Conservation (phyloP, 2,113 vertebrate species). For the Anarhynchus alexandrinus region DNA sequence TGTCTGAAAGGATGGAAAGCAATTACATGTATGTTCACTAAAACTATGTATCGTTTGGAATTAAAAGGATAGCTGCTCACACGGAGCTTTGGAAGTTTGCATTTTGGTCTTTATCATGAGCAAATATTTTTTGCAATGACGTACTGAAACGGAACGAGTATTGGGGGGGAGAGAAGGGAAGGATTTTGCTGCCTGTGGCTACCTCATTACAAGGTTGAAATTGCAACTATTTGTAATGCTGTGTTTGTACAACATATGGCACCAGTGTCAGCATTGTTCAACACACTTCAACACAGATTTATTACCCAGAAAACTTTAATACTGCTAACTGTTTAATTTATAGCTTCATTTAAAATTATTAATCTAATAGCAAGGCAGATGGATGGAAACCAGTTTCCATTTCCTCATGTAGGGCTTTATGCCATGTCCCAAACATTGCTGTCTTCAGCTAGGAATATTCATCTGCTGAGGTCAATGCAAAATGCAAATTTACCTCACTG, state of each 20-base stretch:
- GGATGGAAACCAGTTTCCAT: neutral
- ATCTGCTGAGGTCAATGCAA: neutral
- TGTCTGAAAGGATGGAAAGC: neutral
- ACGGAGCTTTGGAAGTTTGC: neutral
- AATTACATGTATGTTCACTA: neutral
- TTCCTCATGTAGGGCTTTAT: neutral
- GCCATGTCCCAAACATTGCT: neutral
- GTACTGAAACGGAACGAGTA: neutral
- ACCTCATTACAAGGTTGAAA: neutral
- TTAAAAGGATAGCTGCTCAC: neutral
- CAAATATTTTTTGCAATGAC: neutral
- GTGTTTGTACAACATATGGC: neutral
- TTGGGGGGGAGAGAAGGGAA: neutral
- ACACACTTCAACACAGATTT: neutral
- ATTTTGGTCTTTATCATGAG: neutral
- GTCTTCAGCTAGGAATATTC: neutral
- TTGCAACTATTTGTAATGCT: neutral
- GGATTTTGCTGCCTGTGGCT: neutral
- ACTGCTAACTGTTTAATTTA: conserved; percentile 27
- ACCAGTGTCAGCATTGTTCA: neutral
- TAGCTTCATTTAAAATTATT: conserved; percentile 8
- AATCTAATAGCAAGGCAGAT: neutral
- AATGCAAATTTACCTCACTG: neutral
- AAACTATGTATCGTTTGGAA: neutral
- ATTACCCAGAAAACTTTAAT: neutral